phyloP scores from a whole-genome alignment of 23 tunicate genomes.

The Ascidia mentula region DNA sequence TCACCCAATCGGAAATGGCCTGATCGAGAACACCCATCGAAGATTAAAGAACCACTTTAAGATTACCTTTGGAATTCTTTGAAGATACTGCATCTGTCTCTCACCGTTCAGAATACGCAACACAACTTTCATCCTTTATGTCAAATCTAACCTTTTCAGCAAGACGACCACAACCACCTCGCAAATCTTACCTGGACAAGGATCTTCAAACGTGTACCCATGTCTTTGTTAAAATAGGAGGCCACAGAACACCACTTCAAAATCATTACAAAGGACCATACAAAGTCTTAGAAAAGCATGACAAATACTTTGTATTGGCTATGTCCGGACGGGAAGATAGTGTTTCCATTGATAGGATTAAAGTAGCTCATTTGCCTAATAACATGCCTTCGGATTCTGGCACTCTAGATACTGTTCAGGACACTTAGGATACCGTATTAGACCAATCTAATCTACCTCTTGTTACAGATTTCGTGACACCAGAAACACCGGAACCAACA shows the following conservation, averaged over 20 bases:
- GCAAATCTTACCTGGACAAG: neutral
- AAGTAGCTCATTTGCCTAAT: neutral
- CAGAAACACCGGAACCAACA: too few species aligned
- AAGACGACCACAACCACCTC: neutral
- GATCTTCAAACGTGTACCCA: conserved; percentile 18
- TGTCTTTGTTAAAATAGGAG: conserved; percentile 26
- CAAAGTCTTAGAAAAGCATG: neutral
- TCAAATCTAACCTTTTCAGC: neutral
- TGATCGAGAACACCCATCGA: neutral
- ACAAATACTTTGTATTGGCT: conserved; percentile 13
- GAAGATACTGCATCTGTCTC: neutral
- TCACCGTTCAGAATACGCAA: neutral
- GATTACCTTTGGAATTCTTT: conserved; percentile 15
- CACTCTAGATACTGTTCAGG: too few species aligned
- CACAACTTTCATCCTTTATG: neutral
- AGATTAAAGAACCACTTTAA: conserved; percentile 15
- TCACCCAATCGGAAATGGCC: conserved; percentile 22
- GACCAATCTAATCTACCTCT: too few species aligned
- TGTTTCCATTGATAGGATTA: conserved; percentile 17
- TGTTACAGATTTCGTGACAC: too few species aligned
- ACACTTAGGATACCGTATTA: too few species aligned
- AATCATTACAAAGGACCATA: conserved; percentile 21
- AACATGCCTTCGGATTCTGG: too few species aligned
- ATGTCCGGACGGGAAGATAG: neutral
- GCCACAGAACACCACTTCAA: conserved; percentile 7